Evolutionary conservation across 2,113 vertebrate species (phyloP).

Genomic region (Pyxicephalus adspersus): DNA sequence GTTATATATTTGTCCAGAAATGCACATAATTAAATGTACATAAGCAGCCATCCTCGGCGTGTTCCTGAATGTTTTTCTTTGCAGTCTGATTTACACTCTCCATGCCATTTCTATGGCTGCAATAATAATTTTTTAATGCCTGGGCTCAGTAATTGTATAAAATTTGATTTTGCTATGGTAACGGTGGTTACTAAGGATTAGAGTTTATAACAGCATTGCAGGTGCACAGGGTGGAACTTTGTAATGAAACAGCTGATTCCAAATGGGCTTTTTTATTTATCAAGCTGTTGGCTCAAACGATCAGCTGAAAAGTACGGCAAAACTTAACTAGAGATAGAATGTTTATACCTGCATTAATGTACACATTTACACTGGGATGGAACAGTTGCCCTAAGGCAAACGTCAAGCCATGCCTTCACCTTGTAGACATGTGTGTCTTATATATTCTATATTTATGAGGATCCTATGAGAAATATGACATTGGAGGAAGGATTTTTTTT

Average conservation of each 20-base stretch:
- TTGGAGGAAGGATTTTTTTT: too few relatives aligned
- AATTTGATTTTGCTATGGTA: conserved; percentile 36
- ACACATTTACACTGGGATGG: neutral
- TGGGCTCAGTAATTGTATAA: conserved; percentile 28
- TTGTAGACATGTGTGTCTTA: too few relatives aligned
- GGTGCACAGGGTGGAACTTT: conserved; percentile 43
- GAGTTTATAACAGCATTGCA: conserved; percentile 16
- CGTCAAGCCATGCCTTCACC: neutral
- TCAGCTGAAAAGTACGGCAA: conserved; percentile 7
- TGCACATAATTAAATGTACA: neutral
- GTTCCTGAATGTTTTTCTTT: neutral
- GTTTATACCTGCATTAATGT: neutral
- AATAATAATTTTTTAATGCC: conserved; percentile 16
- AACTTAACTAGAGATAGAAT: conserved; percentile 6
- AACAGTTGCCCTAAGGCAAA: neutral
- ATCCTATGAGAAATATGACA: too few relatives aligned
- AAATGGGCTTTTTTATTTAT: conserved; percentile 21
- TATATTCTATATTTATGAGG: neutral
- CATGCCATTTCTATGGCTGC: conserved; percentile 32
- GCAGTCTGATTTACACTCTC: conserved; percentile 6
- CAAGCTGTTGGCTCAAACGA: conserved; percentile 26
- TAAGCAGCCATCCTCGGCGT: neutral
- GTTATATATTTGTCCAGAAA: conserved; percentile 20
- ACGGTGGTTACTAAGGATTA: conserved; percentile 42
- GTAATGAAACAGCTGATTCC: conserved; percentile 5